Evolutionary conservation across 2,888 invertebrate genomes (phyloP).

Genomic region (Adelphocoris suturalis): DNA sequence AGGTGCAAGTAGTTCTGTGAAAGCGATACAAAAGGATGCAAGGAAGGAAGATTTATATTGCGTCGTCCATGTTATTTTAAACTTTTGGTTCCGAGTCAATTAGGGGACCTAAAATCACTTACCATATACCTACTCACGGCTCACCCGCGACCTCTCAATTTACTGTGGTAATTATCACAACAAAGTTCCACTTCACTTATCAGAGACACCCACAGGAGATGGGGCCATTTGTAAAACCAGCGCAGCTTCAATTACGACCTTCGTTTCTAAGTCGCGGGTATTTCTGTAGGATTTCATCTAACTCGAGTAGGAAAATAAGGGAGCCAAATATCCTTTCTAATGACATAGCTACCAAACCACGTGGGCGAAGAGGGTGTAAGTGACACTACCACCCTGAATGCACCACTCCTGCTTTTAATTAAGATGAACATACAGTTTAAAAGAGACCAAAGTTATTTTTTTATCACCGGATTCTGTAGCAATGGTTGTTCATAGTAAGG

Average conservation of each 20-base stretch:
- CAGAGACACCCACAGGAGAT: background rate
- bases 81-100: background rate
- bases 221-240: conserved; percentile 2
- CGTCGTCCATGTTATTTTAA: background rate
- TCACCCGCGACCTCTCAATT: background rate
- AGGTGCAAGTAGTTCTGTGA: no score
- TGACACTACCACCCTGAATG: conserved; percentile 10
- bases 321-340: conserved; percentile 11
- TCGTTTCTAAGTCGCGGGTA: background rate
- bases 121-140: no score
- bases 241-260: background rate
- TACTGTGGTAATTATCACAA: conserved; percentile 16
- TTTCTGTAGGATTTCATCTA: conserved; percentile 1
- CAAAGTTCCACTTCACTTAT: conserved; percentile 23
- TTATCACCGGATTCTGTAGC: no score
- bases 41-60: no score
- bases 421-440: background rate
- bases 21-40: no score
- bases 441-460: background rate
- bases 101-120: background rate
- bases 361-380: background rate
- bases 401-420: background rate
- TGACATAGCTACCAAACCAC: background rate
- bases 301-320: background rate
- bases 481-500: no score